phyloP scores from a whole-genome alignment of 64 coral and sea anemone species.

The Montipora efflorescens region DNA sequence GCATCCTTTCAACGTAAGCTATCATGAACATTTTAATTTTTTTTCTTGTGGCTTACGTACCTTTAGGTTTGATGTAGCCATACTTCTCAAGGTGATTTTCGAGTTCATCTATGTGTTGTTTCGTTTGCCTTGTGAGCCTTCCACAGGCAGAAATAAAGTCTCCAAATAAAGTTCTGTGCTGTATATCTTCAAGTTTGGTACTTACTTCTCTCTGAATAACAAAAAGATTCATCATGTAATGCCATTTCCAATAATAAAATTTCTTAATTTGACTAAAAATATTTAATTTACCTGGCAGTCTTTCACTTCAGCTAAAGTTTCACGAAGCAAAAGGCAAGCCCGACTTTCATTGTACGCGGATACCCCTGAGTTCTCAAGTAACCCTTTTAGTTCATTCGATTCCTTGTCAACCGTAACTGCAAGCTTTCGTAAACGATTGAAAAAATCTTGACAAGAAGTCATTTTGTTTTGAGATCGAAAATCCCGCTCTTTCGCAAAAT shows the following conservation, averaged over 20 bases:
- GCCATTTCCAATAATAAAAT: not conserved
- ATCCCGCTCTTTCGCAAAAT: constrained; percentile 12
- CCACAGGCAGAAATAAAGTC: constrained; percentile 61
- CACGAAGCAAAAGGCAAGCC: constrained; percentile 77
- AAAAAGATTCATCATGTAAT: not conserved
- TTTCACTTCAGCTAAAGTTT: constrained; percentile 29
- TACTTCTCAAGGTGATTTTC: constrained; percentile 80
- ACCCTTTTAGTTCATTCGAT: constrained; percentile 59
- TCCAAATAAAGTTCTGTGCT: constrained; percentile 39
- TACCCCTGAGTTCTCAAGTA: constrained; percentile 59
- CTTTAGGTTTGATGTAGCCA: constrained; percentile 68
- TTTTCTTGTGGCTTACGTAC: not conserved
- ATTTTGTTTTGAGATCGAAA: constrained; percentile 50
- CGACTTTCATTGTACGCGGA: constrained; percentile 78
- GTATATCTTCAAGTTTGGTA: constrained; percentile 33
- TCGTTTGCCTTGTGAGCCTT: constrained; percentile 63
- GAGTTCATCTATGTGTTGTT: constrained; percentile 66
- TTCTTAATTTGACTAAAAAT: not conserved
- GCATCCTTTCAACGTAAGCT: no score
- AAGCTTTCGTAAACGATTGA: constrained; percentile 75
- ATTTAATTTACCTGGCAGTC: constrained; percentile 55
- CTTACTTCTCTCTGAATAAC: constrained; percentile 47
- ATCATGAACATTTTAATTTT: not conserved
- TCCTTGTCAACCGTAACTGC: constrained; percentile 72
- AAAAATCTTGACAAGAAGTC: constrained; percentile 62